Evolutionary conservation across 35 echinoderm and acorn worm species (phyloP).

Genomic region (Heliocidaris erythrogramma): DNA sequence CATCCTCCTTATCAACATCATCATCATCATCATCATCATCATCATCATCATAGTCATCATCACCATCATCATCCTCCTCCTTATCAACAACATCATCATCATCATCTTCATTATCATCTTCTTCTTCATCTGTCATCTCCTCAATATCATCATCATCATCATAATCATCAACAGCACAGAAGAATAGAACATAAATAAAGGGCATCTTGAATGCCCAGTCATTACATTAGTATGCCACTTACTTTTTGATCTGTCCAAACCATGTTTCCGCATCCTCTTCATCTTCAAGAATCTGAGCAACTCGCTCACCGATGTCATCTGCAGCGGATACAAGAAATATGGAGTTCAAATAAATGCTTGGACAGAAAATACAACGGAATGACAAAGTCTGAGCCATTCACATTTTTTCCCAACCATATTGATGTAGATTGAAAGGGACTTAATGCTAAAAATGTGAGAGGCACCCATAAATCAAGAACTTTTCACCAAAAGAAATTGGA

Average conservation of each 20-base stretch:
- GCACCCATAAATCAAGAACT: too few species aligned
- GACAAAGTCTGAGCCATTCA: too few species aligned
- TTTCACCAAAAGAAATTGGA: too few species aligned
- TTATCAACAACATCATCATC: not conserved
- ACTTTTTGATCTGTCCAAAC: slow-evolving; percentile 91
- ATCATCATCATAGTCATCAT: too few species aligned
- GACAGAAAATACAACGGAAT: not conserved
- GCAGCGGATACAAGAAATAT: not conserved
- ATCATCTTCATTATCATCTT: not conserved
- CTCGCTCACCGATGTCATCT: slow-evolving; percentile 81
- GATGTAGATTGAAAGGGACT: too few species aligned
- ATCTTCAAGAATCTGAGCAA: slow-evolving; percentile 83
- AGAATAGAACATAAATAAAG: not conserved
- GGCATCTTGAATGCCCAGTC: not conserved
- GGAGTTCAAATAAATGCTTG: not conserved
- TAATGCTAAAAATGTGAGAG: too few species aligned
- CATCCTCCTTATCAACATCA: not conserved
- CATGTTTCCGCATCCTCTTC: slow-evolving; percentile 93
- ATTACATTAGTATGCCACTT: slow-evolving; percentile 9
- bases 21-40: not conserved
- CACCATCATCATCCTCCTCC: not conserved
- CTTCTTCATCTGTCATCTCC: not conserved
- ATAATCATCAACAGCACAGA: too few species aligned
- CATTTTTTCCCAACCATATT: too few species aligned
- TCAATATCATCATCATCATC: not conserved